A percentile compares a stretch with the other conserved stretches of the same genome.
Conservation (phyloP, 2,113 vertebrate genomes). For the Corythornis cristatus region DNA sequence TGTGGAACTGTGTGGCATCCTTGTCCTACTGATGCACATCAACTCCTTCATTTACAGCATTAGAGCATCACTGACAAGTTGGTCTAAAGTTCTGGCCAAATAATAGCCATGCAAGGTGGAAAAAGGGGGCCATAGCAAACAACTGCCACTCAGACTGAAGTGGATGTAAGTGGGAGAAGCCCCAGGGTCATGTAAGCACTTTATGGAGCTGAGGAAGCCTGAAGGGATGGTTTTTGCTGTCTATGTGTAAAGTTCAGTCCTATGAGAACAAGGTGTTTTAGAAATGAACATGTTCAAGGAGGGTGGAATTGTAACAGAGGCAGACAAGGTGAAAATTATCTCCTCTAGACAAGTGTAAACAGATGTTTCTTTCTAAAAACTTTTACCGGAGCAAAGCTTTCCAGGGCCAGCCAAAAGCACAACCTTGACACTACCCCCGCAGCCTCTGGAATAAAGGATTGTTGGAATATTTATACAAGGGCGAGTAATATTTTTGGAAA, state of each 20-base stretch:
- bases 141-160: rapidly evolving
- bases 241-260: not conserved
- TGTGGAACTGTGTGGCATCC: not conserved
- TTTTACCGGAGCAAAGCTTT: not conserved
- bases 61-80: not conserved
- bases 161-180: not conserved
- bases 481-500: conserved; percentile 21
- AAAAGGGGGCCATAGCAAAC: not conserved
- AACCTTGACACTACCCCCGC: not conserved
- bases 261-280: not conserved
- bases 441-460: not conserved
- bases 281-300: rapidly evolving
- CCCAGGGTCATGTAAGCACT: rapidly evolving
- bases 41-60: rapidly evolving
- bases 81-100: not conserved
- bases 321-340: not conserved
- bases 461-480: not conserved
- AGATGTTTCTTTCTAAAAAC: not conserved
- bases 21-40: rapidly evolving
- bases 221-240: not conserved
- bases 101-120: not conserved
- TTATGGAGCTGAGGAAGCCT: rapidly evolving
- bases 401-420: not conserved
- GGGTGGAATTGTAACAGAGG: not conserved
- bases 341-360: not conserved